These are phyloP conservation scores for Corella eumyota DNA, from an alignment of 23 tunicate species.

Conservation along the genomic window DNA sequence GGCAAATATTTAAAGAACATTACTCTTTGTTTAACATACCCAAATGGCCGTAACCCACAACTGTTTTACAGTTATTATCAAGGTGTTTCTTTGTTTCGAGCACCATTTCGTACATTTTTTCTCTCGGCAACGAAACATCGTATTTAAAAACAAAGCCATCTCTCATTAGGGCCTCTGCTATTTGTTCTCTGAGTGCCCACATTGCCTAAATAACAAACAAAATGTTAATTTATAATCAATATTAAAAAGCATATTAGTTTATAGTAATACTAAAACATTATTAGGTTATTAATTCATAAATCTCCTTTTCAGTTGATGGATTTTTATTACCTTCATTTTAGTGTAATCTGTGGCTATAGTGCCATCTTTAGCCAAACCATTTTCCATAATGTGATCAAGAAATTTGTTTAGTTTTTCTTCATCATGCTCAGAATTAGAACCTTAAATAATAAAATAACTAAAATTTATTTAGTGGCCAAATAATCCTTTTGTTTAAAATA, in stretches of 20 bases:
- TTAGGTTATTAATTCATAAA: neutral
- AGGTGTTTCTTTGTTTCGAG: constrained; percentile 42
- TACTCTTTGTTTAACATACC: constrained; percentile 14
- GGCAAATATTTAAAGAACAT: neutral
- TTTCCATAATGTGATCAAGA: constrained; percentile 45
- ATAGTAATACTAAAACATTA: neutral
- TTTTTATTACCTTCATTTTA: constrained; percentile 78
- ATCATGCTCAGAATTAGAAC: constrained; percentile 70
- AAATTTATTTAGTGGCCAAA: neutral
- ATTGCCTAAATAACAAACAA: constrained; percentile 21
- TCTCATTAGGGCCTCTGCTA: constrained; percentile 66
- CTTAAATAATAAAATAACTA: constrained; percentile 4
- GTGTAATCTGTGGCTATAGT: constrained; percentile 68
- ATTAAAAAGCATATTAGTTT: neutral
- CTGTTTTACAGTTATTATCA: constrained; percentile 14
- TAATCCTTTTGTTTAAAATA: neutral
- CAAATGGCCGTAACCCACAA: constrained; percentile 89
- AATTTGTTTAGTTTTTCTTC: constrained; percentile 55
- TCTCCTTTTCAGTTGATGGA: neutral
- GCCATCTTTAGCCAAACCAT: constrained; percentile 66
- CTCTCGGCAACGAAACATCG: constrained; percentile 66
- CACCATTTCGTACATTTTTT: constrained; percentile 71
- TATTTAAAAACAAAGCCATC: constrained; percentile 91
- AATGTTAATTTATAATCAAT: too few species aligned
- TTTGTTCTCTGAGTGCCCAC: constrained; percentile 75